Evolutionary conservation across 2,888 invertebrate genomes (phyloP).

Genomic region (Neoitamus cyanurus): DNA sequence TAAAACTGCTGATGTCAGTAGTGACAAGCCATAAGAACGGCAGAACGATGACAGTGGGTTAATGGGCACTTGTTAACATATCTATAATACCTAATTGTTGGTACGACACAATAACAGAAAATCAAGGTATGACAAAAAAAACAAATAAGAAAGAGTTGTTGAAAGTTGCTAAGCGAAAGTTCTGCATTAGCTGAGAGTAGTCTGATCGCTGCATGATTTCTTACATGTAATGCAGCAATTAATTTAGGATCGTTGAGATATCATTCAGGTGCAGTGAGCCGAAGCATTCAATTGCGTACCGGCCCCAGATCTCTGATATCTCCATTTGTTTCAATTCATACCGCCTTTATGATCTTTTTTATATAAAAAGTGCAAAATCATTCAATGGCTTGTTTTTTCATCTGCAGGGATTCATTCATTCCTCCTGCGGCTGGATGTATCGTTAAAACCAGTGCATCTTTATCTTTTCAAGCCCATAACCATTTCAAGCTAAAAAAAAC

Average conservation of each 20-base stretch:
- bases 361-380: not conserved
- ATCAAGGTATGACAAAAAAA: not conserved
- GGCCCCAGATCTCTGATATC: conserved; percentile 14
- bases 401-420: not conserved
- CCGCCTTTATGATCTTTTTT: not conserved
- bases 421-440: not conserved
- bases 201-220: not conserved
- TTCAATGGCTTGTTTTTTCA: not conserved
- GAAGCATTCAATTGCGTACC: not conserved
- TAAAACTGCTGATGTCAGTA: not conserved
- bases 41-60: conserved; percentile 28
- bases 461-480: conserved; percentile 37
- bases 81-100: not conserved
- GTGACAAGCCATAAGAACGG: not conserved
- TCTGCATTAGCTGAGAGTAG: not conserved
- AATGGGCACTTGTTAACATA: not conserved
- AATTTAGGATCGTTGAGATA: not conserved
- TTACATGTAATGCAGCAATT: not conserved
- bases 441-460: conserved; percentile 28
- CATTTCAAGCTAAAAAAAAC: conserved; percentile 16
- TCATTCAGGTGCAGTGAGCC: not conserved
- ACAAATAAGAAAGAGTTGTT: not conserved
- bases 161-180: not conserved
- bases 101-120: not conserved
- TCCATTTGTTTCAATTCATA: conserved; percentile 19